Evolutionary conservation across 2,888 invertebrate species (phyloP), one percentile per base, ranked within the genome.

Genomic region (Tiliacea aurago): DNA sequence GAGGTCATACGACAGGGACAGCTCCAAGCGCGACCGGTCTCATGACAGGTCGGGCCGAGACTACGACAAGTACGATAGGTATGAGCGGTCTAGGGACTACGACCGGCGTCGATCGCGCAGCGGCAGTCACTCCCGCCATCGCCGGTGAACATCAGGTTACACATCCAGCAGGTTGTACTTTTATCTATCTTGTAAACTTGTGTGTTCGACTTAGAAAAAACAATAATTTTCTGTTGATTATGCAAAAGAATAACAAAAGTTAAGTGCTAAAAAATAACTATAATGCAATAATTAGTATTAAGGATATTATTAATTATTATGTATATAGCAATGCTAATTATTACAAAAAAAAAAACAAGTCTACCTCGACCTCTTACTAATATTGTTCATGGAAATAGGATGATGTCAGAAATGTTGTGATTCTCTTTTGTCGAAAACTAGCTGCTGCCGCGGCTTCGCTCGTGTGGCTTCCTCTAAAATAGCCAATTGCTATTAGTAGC

Each of bases 101-200:
- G 94, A 93, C 84, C 89, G 94, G 81, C 90, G 94, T 70, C 92
- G 94, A 55, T 91, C 93, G 76, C 93, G 94, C 89, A 93, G 93
- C 86, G 91, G 91, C 90, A 93, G 93, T 90, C 91, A 90, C 84
- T 84, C 90, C 83, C 90, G 95, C 78, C 94, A 94, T 75, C 95
- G 96, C 78, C 95, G 96, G 87, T 96, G 95, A 96, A 91, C 93
- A 86, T 84, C 93, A 95, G 95, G 95, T 95, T 94, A 93, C 92
- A 83, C 67, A 81, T 80, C 28, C 84, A 85, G 88, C 93, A 96
- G 96, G 95, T 96, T 96, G 96, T 96, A 96, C 91, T 87, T 88
- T 87, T 81, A 83, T 83, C 77, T 84, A 74, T 83, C 53, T 70
- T 73, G 51, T 72, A 71, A 77, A 37, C 64, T 80, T 84, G 83